Evolutionary conservation across 2,113 vertebrate species (phyloP).

Genomic region (Rhynchomys soricoides): DNA sequence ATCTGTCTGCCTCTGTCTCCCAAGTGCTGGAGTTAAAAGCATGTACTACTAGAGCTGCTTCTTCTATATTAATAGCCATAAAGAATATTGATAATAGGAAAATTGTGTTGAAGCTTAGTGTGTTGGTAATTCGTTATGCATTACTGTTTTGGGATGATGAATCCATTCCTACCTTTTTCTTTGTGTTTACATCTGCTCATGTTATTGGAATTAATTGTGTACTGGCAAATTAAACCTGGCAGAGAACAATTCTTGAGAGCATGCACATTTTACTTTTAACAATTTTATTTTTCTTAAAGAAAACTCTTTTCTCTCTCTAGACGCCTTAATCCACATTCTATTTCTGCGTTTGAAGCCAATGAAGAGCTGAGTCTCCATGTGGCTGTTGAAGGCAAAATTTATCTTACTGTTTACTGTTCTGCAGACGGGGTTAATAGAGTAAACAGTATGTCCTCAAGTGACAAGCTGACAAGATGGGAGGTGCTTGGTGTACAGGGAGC

Average conservation of each 20-base stretch:
- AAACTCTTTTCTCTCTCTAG: constrained; percentile 78
- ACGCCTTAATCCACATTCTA: constrained; percentile 89
- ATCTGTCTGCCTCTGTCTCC: neutral
- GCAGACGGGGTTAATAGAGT: constrained; percentile 82
- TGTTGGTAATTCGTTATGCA: neutral
- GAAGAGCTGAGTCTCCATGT: constrained; percentile 93
- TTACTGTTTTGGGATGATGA: neutral
- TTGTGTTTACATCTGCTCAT: constrained; percentile 31
- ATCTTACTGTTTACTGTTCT: constrained; percentile 89
- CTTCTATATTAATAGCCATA: neutral
- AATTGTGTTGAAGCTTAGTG: neutral
- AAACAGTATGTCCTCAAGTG: constrained; percentile 94
- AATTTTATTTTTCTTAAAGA: neutral
- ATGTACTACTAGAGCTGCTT: neutral
- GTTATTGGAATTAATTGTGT: constrained; percentile 16
- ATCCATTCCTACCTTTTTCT: neutral
- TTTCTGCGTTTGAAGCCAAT: constrained; percentile 90
- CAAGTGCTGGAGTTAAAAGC: neutral
- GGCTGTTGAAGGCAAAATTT: constrained; percentile 92
- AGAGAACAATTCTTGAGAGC: neutral
- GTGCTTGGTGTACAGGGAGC: constrained; percentile 96
- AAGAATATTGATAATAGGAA: neutral
- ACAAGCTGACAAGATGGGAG: constrained; percentile 96
- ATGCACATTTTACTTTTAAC: constrained; percentile 22
- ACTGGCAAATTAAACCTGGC: constrained; percentile 26